Evolutionary conservation across 64 coral and sea anemone species (phyloP).

Genomic region (Pocillopora damicornis): DNA sequence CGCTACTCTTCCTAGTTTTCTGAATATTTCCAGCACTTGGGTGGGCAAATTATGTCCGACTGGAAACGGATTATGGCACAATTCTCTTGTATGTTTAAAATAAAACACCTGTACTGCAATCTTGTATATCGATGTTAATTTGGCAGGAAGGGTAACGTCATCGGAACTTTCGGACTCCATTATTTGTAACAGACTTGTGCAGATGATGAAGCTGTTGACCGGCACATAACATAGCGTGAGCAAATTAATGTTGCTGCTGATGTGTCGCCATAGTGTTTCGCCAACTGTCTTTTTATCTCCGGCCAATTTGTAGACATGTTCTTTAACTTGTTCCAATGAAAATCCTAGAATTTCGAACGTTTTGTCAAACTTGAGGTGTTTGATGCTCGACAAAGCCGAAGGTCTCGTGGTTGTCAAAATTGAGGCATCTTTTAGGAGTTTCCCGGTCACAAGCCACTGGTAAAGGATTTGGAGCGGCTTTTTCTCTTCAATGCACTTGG

Average conservation of each 20-base stretch:
- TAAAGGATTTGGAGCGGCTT: slow-evolving; percentile 17
- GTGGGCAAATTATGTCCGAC: too few relatives aligned
- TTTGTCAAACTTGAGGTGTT: slow-evolving; percentile 17
- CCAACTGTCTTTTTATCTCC: not conserved
- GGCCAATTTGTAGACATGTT: slow-evolving; percentile 16
- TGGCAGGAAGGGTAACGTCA: not conserved
- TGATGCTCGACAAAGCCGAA: slow-evolving; percentile 1
- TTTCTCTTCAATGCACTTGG: not conserved
- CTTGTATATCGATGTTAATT: slow-evolving; percentile 37
- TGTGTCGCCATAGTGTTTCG: slow-evolving; percentile 13
- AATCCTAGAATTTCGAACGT: slow-evolving; percentile 69
- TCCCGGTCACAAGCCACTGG: too few relatives aligned
- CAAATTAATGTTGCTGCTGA: slow-evolving; percentile 35
- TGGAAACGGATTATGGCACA: too few relatives aligned
- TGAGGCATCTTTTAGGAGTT: too few relatives aligned
- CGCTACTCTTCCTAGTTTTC: too few relatives aligned
- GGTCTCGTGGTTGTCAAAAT: not conserved
- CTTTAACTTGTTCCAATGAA: not conserved
- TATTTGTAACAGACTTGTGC: too few relatives aligned
- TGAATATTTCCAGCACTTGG: not conserved
- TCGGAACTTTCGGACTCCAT: too few relatives aligned
- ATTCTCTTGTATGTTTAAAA: not conserved
- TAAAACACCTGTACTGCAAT: not conserved
- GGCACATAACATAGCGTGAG: not conserved
- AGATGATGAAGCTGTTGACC: too few relatives aligned